Evolutionary conservation across 2,797 vertebrate species (phyloP).

Genomic region (Sebastiscus albofasciatus): DNA sequence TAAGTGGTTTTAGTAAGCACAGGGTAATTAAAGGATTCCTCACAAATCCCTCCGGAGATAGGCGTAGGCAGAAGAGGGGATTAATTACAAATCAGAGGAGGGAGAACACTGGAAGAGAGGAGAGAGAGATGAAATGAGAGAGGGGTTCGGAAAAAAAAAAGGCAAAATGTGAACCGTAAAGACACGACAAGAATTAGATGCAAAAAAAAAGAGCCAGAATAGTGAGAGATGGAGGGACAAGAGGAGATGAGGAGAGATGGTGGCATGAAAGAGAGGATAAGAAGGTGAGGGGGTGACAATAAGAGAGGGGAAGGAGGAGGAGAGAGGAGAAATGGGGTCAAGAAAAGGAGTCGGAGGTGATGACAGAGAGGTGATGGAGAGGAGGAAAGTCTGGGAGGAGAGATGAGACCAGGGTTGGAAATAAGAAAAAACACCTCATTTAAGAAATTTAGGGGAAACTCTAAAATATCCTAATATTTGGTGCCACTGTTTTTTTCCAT

Average conservation of each 20-base stretch:
- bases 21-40: constrained; percentile 53
- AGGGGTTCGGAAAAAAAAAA: not conserved
- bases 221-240: not conserved
- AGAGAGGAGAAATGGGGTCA: not conserved
- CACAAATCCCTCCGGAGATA: constrained; percentile 33
- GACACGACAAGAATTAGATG: not conserved
- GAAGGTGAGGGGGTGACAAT: not conserved
- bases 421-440: not conserved
- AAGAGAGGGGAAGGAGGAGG: too few relatives aligned
- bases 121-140: constrained; percentile 1
- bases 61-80: constrained; percentile 28
- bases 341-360: not conserved
- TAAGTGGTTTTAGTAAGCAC: constrained; percentile 16
- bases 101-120: not conserved
- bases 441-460: not conserved
- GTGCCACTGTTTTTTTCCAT: too few relatives aligned
- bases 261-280: not conserved
- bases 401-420: not conserved
- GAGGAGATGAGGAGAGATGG: not conserved
- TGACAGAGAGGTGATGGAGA: too few relatives aligned
- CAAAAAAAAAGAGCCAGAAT: too few relatives aligned
- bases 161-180: not conserved
- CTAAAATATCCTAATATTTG: not conserved
- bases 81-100: constrained; percentile 41
- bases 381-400: not conserved